A percentile compares a stretch with the other conserved stretches of the same genome.
phyloP scores from a whole-genome alignment of 2,113 vertebrate species.

The Rhabdomys dilectus region DNA sequence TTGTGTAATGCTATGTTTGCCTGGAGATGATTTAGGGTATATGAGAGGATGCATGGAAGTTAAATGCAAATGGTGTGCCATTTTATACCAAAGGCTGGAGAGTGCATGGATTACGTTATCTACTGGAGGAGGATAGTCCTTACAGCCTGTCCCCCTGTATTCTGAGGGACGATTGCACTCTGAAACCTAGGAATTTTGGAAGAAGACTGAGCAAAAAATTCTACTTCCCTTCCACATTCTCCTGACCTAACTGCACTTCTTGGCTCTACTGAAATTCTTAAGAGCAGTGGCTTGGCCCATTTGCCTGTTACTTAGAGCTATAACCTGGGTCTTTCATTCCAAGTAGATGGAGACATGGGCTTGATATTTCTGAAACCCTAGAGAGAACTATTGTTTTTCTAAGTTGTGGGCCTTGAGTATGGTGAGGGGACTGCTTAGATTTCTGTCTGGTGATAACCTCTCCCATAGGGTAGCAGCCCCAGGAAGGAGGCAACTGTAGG shows the following conservation, averaged over 20 bases:
- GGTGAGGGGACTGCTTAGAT: slow-evolving; percentile 52
- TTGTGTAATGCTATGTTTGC: background rate
- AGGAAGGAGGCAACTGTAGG: slow-evolving; percentile 5
- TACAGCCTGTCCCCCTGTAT: background rate
- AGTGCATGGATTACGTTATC: background rate
- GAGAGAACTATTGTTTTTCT: slow-evolving; percentile 63
- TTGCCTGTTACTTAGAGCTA: slow-evolving; percentile 14
- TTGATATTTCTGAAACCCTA: slow-evolving; percentile 46
- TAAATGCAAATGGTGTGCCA: background rate
- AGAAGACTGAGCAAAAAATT: background rate
- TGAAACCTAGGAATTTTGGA: background rate
- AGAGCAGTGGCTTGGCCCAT: slow-evolving; percentile 26
- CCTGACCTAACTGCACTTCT: background rate
- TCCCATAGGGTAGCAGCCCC: slow-evolving; percentile 55
- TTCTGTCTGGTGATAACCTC: slow-evolving; percentile 44
- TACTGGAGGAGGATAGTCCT: no score
- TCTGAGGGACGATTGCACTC: background rate
- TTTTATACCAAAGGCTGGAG: background rate
- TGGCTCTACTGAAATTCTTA: slow-evolving; percentile 29
- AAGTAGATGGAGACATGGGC: slow-evolving; percentile 40
- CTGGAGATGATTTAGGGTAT: background rate
- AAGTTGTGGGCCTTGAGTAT: slow-evolving; percentile 38
- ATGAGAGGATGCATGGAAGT: background rate
- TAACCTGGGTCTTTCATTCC: slow-evolving; percentile 55
- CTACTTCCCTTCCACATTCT: background rate